A percentile compares a stretch with the other conserved stretches of the same genome.
phyloP scores from a whole-genome alignment of 2,797 vertebrate species.

The Ataeniobius toweri region DNA sequence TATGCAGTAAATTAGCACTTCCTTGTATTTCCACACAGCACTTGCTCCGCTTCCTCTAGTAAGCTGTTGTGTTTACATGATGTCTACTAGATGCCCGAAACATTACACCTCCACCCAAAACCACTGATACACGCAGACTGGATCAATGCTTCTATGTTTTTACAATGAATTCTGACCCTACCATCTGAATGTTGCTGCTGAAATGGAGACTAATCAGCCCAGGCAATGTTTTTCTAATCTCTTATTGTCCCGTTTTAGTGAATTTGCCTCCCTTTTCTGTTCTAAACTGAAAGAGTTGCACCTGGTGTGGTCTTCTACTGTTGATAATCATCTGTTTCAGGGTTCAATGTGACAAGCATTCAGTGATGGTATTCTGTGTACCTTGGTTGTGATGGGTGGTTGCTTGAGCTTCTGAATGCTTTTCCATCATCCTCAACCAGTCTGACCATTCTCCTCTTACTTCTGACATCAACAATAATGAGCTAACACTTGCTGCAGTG shows the following conservation, averaged over 20 bases:
- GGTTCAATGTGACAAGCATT: neutral
- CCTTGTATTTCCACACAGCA: too few relatives aligned
- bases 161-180: neutral
- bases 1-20: too few relatives aligned
- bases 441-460: too few relatives aligned
- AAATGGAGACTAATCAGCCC: neutral
- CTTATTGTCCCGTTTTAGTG: neutral
- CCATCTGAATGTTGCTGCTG: neutral
- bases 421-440: neutral
- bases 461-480: neutral
- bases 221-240: neutral
- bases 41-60: too few relatives aligned
- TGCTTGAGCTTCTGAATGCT: neutral
- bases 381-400: neutral
- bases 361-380: neutral
- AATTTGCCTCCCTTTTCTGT: neutral
- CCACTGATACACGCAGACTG: neutral
- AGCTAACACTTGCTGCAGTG: too few relatives aligned
- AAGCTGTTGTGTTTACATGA: too few relatives aligned
- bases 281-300: neutral
- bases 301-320: neutral
- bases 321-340: neutral
- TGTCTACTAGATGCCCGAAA: too few relatives aligned
- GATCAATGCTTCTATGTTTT: neutral
- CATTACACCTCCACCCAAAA: neutral